These are phyloP conservation scores for Tuberolachnus salignus DNA, from an alignment of 2,888 invertebrate genomes.

Conservation along the genomic window DNA sequence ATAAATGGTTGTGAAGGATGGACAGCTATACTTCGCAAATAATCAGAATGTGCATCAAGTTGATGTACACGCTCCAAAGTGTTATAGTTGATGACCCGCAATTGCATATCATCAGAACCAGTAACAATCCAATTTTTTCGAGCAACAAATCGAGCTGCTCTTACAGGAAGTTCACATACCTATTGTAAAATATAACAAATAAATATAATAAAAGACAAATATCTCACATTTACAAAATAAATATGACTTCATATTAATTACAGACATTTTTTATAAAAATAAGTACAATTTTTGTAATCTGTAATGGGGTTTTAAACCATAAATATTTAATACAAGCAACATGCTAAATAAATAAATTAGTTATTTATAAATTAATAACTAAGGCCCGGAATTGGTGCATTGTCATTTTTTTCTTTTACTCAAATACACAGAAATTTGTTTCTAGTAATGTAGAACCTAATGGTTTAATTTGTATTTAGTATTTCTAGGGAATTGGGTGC, in stretches of 20 bases:
- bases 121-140: slow-evolving; percentile 99
- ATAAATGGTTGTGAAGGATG: slow-evolving; percentile 98
- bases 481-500: no score
- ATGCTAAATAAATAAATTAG: no score
- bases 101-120: slow-evolving; percentile 95
- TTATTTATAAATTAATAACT: no score
- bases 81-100: slow-evolving; percentile 97
- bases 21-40: slow-evolving; percentile 92
- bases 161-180: slow-evolving; percentile 92
- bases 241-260: not conserved
- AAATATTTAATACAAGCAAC: no score
- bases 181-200: slow-evolving; percentile 62
- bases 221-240: not conserved
- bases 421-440: no score
- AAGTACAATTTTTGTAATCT: no score
- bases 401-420: no score
- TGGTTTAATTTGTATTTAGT: no score
- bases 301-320: no score
- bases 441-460: no score
- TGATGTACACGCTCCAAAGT: slow-evolving; percentile 94
- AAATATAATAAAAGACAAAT: not conserved
- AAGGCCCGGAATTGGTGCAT: no score
- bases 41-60: slow-evolving; percentile 98
- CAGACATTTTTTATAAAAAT: not conserved
- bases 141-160: slow-evolving; percentile 94